Evolutionary conservation across 2,888 invertebrate species (phyloP), one percentile per base, ranked within the genome.

Genomic region (Cantharis lateralis): DNA sequence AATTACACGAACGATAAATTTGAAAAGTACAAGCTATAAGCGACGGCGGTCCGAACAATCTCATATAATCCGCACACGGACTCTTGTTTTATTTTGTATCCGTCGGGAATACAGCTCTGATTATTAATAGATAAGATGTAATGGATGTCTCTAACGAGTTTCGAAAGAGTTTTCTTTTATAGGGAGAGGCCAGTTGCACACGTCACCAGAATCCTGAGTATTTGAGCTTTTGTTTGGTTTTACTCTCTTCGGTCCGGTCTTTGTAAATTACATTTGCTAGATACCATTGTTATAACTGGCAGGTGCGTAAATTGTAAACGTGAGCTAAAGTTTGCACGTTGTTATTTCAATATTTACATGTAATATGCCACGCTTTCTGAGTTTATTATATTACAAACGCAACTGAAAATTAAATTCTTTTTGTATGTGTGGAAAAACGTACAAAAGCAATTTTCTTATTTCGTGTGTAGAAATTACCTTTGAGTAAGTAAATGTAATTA

Each of bases 131-230:
- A 81, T 81, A 81, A 81, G 81, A 77, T 74, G 80, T 82, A 82
- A 82, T 82, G 80, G 82, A 80, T 78, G 80, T 80, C 80, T 81
- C 80, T 81, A 81, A 82, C 80, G 81, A 81, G 81, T 78, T 79
- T 79, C 78, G 78, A 79, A 80, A 80, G 80, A 76, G 80, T 80
- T 81, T 82, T 81, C 81, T 82, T 82, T 82, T 81, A 80, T 80
- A 79, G 81, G 66, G 70, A 71, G 71, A 66, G 72, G 18, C 75
- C 75, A 70, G 28, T 76, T 76, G 72, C 77, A 78, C 72, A 75
- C 80, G 80, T 78, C 78, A 74, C 80, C 70, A 75, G 80, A 81
- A 80, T 81, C 78, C 71, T 72, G 78, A 80, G 77, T 70, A 74
- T 68, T 73, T 70, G 70, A 73, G 78, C 80, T 80, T 79, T 81